Percentiles rank a stretch among this genome's conserved stretches.
phyloP scores from a whole-genome alignment of 2,113 vertebrate species.

The Ceyx melanurus region DNA sequence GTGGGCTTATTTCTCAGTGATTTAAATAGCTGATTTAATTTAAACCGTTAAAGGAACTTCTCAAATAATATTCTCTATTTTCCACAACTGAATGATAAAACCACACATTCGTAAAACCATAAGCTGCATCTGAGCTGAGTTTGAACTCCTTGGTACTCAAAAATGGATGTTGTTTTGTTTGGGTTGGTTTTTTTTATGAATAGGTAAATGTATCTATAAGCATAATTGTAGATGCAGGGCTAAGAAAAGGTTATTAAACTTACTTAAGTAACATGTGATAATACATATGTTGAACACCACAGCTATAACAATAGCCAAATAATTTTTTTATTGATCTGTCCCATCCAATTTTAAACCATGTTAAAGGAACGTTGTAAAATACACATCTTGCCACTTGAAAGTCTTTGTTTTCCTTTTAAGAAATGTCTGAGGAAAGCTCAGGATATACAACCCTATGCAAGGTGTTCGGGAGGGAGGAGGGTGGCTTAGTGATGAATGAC shows the following conservation, averaged over 20 bases:
- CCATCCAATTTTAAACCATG: neutral
- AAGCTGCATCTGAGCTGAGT: neutral
- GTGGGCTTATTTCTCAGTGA: neutral
- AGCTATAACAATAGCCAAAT: neutral
- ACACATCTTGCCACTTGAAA: neutral
- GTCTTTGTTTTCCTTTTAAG: constrained; percentile 48
- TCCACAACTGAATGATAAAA: neutral
- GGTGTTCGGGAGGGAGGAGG: constrained; percentile 67
- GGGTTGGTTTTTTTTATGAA: neutral
- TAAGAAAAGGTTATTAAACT: neutral
- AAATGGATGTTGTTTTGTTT: neutral
- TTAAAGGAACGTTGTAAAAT: neutral
- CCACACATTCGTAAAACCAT: neutral
- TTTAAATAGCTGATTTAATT: neutral
- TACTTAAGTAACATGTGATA: neutral
- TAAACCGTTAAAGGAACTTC: neutral
- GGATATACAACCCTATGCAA: constrained; percentile 63
- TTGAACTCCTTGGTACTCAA: neutral
- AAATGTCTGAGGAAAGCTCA: constrained; percentile 22
- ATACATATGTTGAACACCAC: neutral
- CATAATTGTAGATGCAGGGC: neutral
- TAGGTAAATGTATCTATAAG: neutral
- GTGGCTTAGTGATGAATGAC: constrained; percentile 76
- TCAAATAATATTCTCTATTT: neutral
- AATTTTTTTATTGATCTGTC: neutral